phyloP scores from a whole-genome alignment of 2,888 invertebrate species.

The Phalangium opilio region DNA sequence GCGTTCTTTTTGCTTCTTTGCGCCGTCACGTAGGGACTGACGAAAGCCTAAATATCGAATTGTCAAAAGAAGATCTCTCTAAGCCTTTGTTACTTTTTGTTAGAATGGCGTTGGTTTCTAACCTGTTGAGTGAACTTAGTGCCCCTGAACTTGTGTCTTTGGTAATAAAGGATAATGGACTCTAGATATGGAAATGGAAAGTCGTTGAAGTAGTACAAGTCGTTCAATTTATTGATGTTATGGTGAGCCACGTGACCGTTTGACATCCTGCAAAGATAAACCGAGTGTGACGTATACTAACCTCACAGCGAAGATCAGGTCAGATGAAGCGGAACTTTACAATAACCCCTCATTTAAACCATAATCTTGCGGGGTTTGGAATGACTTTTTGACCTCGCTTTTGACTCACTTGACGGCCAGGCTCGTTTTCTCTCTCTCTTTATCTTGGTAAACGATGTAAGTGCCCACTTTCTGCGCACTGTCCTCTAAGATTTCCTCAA shows the following conservation, averaged over 20 bases:
- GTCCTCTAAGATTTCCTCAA: slow-evolving; percentile 10
- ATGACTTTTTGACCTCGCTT: not conserved
- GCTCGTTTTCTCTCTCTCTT: slow-evolving; percentile 14
- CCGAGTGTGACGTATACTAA: not conserved
- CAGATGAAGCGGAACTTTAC: too few species aligned
- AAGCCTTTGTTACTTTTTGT: too few species aligned
- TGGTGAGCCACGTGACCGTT: slow-evolving; percentile 14
- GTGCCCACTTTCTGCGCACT: slow-evolving; percentile 14
- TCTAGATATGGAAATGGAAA: slow-evolving; percentile 19
- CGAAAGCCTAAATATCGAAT: too few species aligned
- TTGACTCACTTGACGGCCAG: slow-evolving; percentile 13
- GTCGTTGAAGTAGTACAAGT: slow-evolving; percentile 18
- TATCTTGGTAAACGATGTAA: slow-evolving; percentile 14
- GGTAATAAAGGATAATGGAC: slow-evolving; percentile 18
- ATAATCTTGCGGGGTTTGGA: too few species aligned
- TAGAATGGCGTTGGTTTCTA: too few species aligned
- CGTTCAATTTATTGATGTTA: slow-evolving; percentile 15
- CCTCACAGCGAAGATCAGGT: not conserved
- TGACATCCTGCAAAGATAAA: slow-evolving; percentile 7
- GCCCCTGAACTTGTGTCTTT: slow-evolving; percentile 18
- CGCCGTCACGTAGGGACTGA: too few species aligned
- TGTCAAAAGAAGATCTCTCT: too few species aligned
- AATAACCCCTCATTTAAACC: too few species aligned
- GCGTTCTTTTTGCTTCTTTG: too few species aligned
- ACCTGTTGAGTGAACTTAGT: slow-evolving; percentile 16